phyloP scores from a whole-genome alignment of 2,888 invertebrate genomes.

The Eumacrocentrus americanus region DNA sequence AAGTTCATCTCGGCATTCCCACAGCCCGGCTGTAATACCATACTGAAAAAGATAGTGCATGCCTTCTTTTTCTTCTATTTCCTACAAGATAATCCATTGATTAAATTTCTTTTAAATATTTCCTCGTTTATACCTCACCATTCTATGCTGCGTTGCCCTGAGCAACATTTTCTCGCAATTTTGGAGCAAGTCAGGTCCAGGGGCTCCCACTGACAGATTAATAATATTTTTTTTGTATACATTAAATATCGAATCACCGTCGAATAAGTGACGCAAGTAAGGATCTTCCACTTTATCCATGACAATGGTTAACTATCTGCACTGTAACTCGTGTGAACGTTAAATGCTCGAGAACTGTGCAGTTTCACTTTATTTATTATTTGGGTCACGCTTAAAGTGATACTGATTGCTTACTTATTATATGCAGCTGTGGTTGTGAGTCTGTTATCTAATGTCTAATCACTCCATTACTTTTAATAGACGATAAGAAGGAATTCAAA shows the following conservation, averaged over 20 bases:
- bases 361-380: no score
- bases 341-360: no score
- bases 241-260: conserved; percentile 59
- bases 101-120: no score
- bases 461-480: no score
- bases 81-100: conserved; percentile 39
- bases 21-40: conserved; percentile 64
- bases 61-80: conserved; percentile 53
- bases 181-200: conserved; percentile 64
- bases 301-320: no score
- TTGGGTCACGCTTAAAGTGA: no score
- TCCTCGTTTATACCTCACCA: conserved; percentile 53
- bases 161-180: conserved; percentile 61
- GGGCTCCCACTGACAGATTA: conserved; percentile 65
- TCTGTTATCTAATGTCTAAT: no score
- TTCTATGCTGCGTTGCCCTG: conserved; percentile 62
- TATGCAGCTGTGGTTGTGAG: no score
- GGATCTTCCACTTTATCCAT: conserved; percentile 42
- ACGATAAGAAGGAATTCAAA: no score
- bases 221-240: conserved; percentile 61
- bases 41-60: conserved; percentile 64
- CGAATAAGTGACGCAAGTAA: conserved; percentile 62
- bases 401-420: no score
- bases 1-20: conserved; percentile 62
- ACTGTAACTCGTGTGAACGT: no score